A percentile compares a stretch with the other conserved stretches of the same genome.
Evolutionary conservation across 2,113 vertebrate genomes (phyloP).

Genomic region (Coracopsis vasa): DNA sequence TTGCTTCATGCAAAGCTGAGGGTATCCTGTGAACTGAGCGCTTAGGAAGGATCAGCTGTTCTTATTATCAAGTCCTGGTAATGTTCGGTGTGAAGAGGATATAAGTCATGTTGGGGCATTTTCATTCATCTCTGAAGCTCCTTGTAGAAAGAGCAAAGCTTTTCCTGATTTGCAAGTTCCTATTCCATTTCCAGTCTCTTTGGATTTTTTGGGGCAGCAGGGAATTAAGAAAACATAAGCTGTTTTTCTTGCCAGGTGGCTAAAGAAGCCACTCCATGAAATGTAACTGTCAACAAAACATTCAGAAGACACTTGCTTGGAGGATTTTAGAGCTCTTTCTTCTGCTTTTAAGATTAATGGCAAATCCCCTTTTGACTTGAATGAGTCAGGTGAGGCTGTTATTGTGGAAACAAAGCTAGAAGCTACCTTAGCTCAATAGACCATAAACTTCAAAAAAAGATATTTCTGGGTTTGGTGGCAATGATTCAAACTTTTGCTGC

Average conservation of each 20-base stretch:
- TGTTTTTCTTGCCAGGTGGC: neutral
- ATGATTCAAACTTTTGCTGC: constrained; percentile 22
- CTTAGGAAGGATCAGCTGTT: neutral
- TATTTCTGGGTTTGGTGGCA: constrained; percentile 38
- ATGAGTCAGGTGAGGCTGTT: neutral
- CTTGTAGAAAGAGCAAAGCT: neutral
- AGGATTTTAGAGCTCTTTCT: neutral
- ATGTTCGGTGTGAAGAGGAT: neutral
- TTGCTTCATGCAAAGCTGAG: neutral
- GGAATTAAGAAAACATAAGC: neutral
- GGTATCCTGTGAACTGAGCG: neutral
- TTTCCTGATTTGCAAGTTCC: neutral
- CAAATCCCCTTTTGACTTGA: neutral
- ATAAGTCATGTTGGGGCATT: neutral
- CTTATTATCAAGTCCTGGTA: neutral
- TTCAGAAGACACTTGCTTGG: neutral
- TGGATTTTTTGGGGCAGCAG: neutral
- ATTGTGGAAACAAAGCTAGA: constrained; percentile 33
- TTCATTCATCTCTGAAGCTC: neutral
- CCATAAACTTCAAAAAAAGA: constrained; percentile 25
- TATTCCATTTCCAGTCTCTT: neutral
- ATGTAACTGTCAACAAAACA: neutral
- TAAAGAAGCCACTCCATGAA: neutral
- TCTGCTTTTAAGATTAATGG: neutral
- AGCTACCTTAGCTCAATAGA: neutral